phyloP scores from a whole-genome alignment of 2,797 vertebrate species.

The Austrolebias charrua region DNA sequence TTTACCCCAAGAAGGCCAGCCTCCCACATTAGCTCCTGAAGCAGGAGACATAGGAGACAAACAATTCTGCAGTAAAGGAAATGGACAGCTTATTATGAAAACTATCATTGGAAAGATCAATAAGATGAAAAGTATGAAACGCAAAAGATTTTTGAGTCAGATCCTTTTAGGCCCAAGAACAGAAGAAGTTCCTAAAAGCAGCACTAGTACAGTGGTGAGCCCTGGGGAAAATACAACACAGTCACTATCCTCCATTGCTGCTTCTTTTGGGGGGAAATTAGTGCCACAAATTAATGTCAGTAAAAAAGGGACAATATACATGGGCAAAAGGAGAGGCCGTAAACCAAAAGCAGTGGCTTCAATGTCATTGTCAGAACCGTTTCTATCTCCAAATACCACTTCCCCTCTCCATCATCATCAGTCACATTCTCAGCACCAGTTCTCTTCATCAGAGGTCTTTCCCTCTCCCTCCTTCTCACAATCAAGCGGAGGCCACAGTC shows the following conservation, averaged over 20 bases:
- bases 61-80: constrained; percentile 87
- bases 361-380: constrained; percentile 70
- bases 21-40: constrained; percentile 89
- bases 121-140: constrained; percentile 97
- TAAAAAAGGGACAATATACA: constrained; percentile 99
- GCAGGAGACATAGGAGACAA: constrained; percentile 80
- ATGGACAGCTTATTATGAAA: constrained; percentile 96
- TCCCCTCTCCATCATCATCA: constrained; percentile 82
- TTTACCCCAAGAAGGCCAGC: constrained; percentile 87
- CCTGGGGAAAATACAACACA: constrained; percentile 70
- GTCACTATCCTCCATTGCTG: constrained; percentile 89
- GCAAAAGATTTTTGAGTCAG: constrained; percentile 94
- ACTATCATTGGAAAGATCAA: constrained; percentile 98
- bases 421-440: constrained; percentile 80
- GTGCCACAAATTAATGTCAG: constrained; percentile 98
- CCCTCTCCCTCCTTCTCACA: constrained; percentile 90
- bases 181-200: constrained; percentile 70
- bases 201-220: constrained; percentile 46
- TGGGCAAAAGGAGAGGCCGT: constrained; percentile 96
- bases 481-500: constrained; percentile 89
- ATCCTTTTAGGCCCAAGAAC: constrained; percentile 83
- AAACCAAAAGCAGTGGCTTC: constrained; percentile 86
- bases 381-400: constrained; percentile 76
- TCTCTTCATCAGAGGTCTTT: constrained; percentile 84
- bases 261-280: constrained; percentile 91